Evolutionary conservation across 1,140 invertebrate genomes (phyloP).

Genomic region (Drosophila melanogaster): Release_6_plus_ISO1_MT NT_033779.5:18131501-18132000

Average conservation of each 20-base stretch:
- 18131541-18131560: not conserved
- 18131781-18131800: not conserved
- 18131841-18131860: conserved; percentile 81
- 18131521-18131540: conserved; percentile 22
- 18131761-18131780: conserved; percentile 22
- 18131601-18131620: conserved; percentile 87
- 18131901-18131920: conserved; percentile 49
- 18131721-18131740: conserved; percentile 56
- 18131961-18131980: conserved; percentile 74
- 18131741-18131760: conserved; percentile 22
- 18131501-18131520: conserved; percentile 86
- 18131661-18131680: conserved; percentile 77
- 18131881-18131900: conserved; percentile 22
- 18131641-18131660: conserved; percentile 86
- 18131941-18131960: conserved; percentile 62
- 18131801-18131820: conserved; percentile 38
- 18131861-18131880: conserved; percentile 33
- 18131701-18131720: conserved; percentile 33
- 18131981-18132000: conserved; percentile 58
- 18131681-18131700: conserved; percentile 43
- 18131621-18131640: conserved; percentile 87
- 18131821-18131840: conserved; percentile 55
- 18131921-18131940: conserved; percentile 3
- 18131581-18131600: conserved; percentile 86
- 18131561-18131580: not conserved